Conservation (phyloP, 2,113 vertebrate species). For the Epinephelus lanceolatus region DNA sequence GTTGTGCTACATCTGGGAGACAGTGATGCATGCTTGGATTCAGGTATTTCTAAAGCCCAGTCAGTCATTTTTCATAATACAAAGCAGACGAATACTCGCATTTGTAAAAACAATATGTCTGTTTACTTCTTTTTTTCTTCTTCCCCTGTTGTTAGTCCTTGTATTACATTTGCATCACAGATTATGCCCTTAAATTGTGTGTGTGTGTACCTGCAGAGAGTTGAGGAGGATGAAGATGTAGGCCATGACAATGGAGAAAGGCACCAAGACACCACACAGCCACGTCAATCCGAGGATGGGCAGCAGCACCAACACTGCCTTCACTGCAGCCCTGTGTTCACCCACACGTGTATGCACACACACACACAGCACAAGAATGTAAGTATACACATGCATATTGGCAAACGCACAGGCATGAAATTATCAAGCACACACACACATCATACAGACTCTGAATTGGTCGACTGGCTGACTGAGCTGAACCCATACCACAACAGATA, state of each 20-base stretch:
- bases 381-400: not conserved
- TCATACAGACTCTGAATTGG: not conserved
- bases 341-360: slow-evolving; percentile 37
- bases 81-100: not conserved
- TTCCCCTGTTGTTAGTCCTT: not conserved
- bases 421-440: not conserved
- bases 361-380: slow-evolving; percentile 11
- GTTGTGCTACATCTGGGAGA: not conserved
- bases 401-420: not conserved
- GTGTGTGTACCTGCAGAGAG: slow-evolving; percentile 83
- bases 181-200: not conserved
- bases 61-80: not conserved
- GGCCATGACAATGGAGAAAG: slow-evolving; percentile 85
- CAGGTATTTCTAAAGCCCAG: not conserved
- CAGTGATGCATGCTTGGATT: not conserved
- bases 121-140: not conserved
- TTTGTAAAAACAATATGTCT: not conserved
- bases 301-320: slow-evolving; percentile 86
- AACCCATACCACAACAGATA: slow-evolving; percentile 7
- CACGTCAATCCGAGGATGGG: slow-evolving; percentile 88
- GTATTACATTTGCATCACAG: too few species aligned
- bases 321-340: slow-evolving; percentile 83
- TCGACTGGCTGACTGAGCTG: not conserved
- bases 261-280: slow-evolving; percentile 86
- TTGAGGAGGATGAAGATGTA: slow-evolving; percentile 87